Evolutionary conservation across 2,888 invertebrate genomes (phyloP), one percentile per base, ranked within the genome.

Genomic region (Drosophila mercatorum): DNA sequence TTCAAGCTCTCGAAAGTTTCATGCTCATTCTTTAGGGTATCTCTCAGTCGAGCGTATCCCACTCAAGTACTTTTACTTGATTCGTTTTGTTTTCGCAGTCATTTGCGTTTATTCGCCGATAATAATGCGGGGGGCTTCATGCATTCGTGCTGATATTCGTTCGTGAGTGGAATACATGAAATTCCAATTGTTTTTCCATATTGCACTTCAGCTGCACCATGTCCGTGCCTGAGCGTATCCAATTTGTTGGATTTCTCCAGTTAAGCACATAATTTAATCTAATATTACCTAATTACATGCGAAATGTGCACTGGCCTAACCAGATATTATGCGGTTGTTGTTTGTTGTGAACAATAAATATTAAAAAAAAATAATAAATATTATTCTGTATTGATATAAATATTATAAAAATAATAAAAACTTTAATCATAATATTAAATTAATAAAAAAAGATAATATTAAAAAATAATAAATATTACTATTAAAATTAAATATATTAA

Each of bases 101-200:
- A 41, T 53, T 66, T 47, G 40, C 8, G 43, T 61, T 52, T 52
- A 31, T 22, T 52, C 61, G 6, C 12, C 38, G 34, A 26, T 46
- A 38, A 22, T 14, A 51, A 26, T 34, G 31, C 10, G 63, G 11
- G 1, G 7, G 17, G 28, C n/a, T 62, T 36, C 36, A 62, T 17
- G 12, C 46, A 31, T n/a, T 63, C 63, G 63, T 63, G 61, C 28
- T 63, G 17, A 34, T 17, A 34, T 41, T 14, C 31, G 61, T 6
- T 61, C 61, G 64, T 64, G 64, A 41, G 34, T 38, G 51, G 51
- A 11, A 52, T 63, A 31, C 36, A 63, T 38, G 28, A 38, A 63
- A 44, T 65, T 22, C 22, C 49, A 36, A 38, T 43, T 14, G 22
- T 11, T 31, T 40, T 41, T 34, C 14, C 17, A 36, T 28, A 28